A percentile compares a stretch with the other conserved stretches of the same genome.
These are phyloP conservation scores for Hemibagrus guttatus DNA, from an alignment of 2,797 vertebrate genomes.

Conservation along the genomic window DNA sequence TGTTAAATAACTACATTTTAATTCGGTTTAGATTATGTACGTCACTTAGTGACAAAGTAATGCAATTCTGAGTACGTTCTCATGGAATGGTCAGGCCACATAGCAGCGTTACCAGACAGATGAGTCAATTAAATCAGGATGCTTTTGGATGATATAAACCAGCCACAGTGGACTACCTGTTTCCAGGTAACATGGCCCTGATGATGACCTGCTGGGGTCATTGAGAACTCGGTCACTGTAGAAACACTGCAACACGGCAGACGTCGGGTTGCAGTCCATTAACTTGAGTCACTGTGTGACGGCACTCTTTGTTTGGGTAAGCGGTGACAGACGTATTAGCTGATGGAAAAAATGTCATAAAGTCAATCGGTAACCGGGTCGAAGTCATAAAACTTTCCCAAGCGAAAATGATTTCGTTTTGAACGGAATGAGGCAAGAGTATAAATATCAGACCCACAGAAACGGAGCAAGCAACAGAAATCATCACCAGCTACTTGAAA, in stretches of 20 bases:
- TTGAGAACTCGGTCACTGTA: constrained; percentile 26
- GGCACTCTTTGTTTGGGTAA: constrained; percentile 14
- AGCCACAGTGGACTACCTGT: neutral
- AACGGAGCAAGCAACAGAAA: constrained; percentile 11
- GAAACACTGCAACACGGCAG: constrained; percentile 36
- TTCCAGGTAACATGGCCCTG: neutral
- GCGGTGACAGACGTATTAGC: neutral
- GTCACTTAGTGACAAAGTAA: neutral
- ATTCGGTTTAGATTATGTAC: neutral
- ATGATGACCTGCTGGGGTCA: neutral
- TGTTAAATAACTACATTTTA: neutral
- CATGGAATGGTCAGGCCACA: neutral
- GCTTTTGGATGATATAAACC: neutral
- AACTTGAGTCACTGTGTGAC: neutral
- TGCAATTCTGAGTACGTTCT: neutral
- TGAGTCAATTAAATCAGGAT: neutral
- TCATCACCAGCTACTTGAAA: neutral
- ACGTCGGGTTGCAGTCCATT: constrained; percentile 41
- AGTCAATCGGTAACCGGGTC: neutral
- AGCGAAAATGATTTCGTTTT: constrained; percentile 9
- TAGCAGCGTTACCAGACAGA: neutral
- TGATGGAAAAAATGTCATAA: constrained; percentile 35
- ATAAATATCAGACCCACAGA: constrained; percentile 41
- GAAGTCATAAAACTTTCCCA: constrained; percentile 12
- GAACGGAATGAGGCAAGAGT: neutral